phyloP scores from a whole-genome alignment of 1,140 invertebrate species.

The Helicoverpa zea region DNA sequence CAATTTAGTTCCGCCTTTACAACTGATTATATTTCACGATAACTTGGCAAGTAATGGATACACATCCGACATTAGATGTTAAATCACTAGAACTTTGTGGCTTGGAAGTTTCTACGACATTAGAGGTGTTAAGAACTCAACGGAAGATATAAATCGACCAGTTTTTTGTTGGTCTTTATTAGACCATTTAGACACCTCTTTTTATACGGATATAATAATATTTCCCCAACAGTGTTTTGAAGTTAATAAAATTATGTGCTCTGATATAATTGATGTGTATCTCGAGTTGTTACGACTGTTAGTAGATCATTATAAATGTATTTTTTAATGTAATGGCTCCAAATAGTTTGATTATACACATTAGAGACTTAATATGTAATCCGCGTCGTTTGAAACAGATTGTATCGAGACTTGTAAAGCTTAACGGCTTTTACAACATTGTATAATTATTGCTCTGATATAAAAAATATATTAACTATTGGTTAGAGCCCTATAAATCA shows the following conservation, averaged over 20 bases:
- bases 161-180: constrained; percentile 31
- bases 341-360: constrained; percentile 37
- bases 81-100: constrained; percentile 17
- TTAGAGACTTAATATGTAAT: constrained; percentile 33
- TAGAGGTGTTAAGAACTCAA: constrained; percentile 33
- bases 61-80: constrained; percentile 23
- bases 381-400: constrained; percentile 30
- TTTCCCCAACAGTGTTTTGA: constrained; percentile 13
- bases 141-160: constrained; percentile 36
- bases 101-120: neutral
- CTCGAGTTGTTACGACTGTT: constrained; percentile 29
- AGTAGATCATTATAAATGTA: constrained; percentile 36
- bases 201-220: constrained; percentile 25
- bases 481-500: constrained; percentile 19
- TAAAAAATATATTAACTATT: constrained; percentile 14
- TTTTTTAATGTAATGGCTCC: constrained; percentile 30
- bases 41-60: constrained; percentile 30
- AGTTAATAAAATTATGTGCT: constrained; percentile 24
- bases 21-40: constrained; percentile 37
- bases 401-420: constrained; percentile 7
- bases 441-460: constrained; percentile 26
- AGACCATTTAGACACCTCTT: constrained; percentile 29
- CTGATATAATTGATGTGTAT: constrained; percentile 34
- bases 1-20: constrained; percentile 22
- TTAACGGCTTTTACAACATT: constrained; percentile 25